Base-by-base conservation (phyloP, 1,140 invertebrate species). In the Hirudo medicinalis region DNA sequence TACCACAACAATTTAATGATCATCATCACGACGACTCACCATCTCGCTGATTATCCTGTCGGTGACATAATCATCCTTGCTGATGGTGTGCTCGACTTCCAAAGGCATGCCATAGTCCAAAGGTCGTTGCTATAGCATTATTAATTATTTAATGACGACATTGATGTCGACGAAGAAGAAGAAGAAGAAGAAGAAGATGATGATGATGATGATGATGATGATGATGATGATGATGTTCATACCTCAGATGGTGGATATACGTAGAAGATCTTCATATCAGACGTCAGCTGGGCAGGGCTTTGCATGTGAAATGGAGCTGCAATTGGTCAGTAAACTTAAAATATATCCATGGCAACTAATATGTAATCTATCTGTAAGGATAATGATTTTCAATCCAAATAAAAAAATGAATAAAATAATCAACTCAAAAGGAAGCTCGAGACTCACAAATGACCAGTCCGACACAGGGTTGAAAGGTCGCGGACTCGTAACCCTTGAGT, bases 381-480 rank as follows among this genome's bases (percentile, higher is more conserved):
- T n/a, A n/a, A n/a, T n/a, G n/a, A 15, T 9, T 49, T 49, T 36
- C 2, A 36, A 25, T 69, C 29, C 22, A 67, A 55, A 29, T 25
- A 22, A n/a, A 22, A n/a, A 5, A 22, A 72, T 40, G 19, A 20
- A 17, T 27, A 43, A 49, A 8, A 13, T 53, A 69, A 69, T 54
- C 55, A 40, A 69, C 25, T 36, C 0, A 55, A 15, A 53, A 22
- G 25, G 20, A 20, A 49, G 54, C 32, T 49, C 20, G 19, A 32
- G 43, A 75, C 80, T 81, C 84, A 94, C 91, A 93, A 74, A 91
- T 89, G 80, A 96, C 95, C 36, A 96, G 85, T 66, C 91, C 92
- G 75, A 97, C 86, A 78, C 92, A 95, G 8, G 94, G 94, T 57
- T 89, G 90, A 77, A 96, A 96, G 74, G 89, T 88, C 83, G 94